These are phyloP conservation scores for Idaea biselata DNA, from an alignment of 2,888 invertebrate genomes.

Conservation along the genomic window DNA sequence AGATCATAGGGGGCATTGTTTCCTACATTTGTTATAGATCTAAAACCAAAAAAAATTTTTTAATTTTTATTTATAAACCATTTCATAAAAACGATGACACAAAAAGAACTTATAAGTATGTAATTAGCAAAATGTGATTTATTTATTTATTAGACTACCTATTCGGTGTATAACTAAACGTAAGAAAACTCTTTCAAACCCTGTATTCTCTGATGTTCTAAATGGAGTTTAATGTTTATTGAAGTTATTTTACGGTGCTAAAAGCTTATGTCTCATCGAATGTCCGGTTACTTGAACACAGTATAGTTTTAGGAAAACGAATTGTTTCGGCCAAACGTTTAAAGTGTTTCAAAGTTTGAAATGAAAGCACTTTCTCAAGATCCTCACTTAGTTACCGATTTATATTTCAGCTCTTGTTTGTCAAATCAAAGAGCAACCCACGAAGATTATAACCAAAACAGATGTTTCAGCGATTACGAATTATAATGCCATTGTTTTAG, in stretches of 20 bases:
- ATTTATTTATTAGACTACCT: too few relatives aligned
- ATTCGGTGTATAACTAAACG: too few relatives aligned
- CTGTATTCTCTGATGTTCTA: background rate
- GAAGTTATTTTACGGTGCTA: too few relatives aligned
- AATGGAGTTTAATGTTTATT: background rate
- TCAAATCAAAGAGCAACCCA: slow-evolving; percentile 21
- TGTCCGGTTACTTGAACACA: background rate
- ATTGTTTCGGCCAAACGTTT: background rate
- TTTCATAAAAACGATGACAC: background rate
- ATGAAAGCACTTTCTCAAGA: background rate
- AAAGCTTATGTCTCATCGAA: too few relatives aligned
- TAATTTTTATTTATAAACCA: background rate
- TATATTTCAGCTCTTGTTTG: slow-evolving; percentile 10
- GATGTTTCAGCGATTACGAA: background rate
- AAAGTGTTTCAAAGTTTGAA: background rate
- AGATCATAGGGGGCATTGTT: too few relatives aligned
- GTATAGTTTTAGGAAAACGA: background rate
- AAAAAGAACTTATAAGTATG: too few relatives aligned
- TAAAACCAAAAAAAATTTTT: too few relatives aligned
- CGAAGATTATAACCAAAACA: slow-evolving; percentile 21
- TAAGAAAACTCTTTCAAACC: background rate
- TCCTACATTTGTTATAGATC: background rate
- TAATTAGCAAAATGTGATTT: too few relatives aligned
- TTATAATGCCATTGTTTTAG: background rate
- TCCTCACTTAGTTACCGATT: background rate